Base-by-base conservation (phyloP, 2,888 invertebrate genomes). In the Torymus tubicola region DNA sequence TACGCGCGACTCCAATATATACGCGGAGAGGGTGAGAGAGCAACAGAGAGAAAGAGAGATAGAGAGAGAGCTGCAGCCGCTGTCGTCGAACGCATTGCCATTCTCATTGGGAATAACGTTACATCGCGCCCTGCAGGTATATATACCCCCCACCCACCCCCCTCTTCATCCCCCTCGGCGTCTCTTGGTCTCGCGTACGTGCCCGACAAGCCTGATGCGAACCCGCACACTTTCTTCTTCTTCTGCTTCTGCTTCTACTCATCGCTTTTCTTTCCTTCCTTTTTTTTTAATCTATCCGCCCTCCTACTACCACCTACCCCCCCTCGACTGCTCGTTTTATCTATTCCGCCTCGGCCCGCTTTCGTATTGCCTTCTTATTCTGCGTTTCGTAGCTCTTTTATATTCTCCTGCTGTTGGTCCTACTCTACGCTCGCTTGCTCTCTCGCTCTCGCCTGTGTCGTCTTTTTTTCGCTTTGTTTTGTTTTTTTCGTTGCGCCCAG, bases 81-180 rank as follows among this genome's bases (percentile, higher is more conserved):
- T 79, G 80, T 84, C 80, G 82, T 83, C 81, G 80, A 83, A 82
- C 78, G 82, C 84, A 84, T 84, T 84, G 84, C 82, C 83, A 84
- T 86, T 86, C 84, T 85, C 84, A 83, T 83, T 83, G 83, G 81
- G 82, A 84, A 85, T 83, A 83, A 84, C 80, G 85, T 85, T 85
- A 84, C 83, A 63, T 67, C 64, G 78, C 42, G 42, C 42, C 42
- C 8, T 8, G 42, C 42, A 42, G 42, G 42, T 42, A 42, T 42
- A 42, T 42, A 42, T 42, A 42, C 42, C 42, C 42, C 31, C 31
- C 31, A 0, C 1, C 8, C 42, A 0, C 3, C 3, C 42, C 8
- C 42, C 31, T 4, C 31, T 31, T 8, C 8, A 5, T 0, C 3
- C 31, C 31, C 31, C 31, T 8, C 42, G 42, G 10, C 42, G 8